A percentile compares a stretch with the other conserved stretches of the same genome.
Evolutionary conservation across 2,797 vertebrate genomes (phyloP).

Genomic region (Capromys pilorides): DNA sequence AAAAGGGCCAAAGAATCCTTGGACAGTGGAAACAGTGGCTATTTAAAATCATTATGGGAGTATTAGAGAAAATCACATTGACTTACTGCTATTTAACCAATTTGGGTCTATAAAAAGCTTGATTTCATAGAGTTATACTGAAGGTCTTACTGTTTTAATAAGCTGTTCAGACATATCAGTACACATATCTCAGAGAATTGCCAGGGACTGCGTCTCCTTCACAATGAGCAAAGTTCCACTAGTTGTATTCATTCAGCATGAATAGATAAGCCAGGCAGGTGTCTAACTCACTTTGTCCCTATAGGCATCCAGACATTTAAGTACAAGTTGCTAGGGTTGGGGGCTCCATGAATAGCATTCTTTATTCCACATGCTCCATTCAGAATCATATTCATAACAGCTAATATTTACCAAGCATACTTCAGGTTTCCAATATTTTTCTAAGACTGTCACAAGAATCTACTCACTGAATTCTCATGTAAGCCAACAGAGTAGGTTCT

Average conservation of each 20-base stretch:
- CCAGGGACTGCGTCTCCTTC: not conserved
- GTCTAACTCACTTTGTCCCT: not conserved
- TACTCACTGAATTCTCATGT: constrained; percentile 8
- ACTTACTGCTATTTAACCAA: not conserved
- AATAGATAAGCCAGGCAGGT: not conserved
- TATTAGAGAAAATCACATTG: not conserved
- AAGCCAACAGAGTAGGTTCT: not conserved
- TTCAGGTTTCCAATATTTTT: not conserved
- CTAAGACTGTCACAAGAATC: not conserved
- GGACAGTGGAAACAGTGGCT: not conserved
- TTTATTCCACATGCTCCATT: not conserved
- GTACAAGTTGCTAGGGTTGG: not conserved
- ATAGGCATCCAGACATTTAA: not conserved
- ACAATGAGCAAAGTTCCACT: not conserved
- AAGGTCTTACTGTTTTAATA: not conserved
- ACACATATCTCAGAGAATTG: not conserved
- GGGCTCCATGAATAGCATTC: not conserved
- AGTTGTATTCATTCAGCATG: not conserved
- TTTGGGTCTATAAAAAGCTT: not conserved
- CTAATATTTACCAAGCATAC: not conserved
- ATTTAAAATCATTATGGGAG: not conserved
- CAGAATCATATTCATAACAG: not conserved
- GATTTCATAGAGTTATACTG: not conserved
- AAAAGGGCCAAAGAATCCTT: not conserved
- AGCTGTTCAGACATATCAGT: not conserved